These are phyloP conservation scores for Ennomos erosarius DNA, from an alignment of 2,888 invertebrate species.

Conservation along the genomic window DNA sequence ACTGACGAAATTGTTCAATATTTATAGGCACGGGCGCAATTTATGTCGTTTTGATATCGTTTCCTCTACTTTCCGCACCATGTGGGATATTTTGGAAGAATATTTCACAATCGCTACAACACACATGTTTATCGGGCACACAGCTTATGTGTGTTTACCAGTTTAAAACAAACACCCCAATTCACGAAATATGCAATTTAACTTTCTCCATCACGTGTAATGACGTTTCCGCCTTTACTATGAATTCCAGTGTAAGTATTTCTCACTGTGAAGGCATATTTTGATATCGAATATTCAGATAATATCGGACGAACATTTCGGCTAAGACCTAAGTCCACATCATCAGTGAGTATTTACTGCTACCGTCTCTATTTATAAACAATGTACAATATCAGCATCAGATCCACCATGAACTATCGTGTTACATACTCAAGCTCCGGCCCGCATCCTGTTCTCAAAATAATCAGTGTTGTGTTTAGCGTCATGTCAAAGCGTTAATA, in stretches of 20 bases:
- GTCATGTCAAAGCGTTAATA: no score
- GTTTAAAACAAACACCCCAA: constrained; percentile 40
- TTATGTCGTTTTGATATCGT: constrained; percentile 12
- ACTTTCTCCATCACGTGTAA: constrained; percentile 30
- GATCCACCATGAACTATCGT: constrained; percentile 20
- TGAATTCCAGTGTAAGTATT: no score
- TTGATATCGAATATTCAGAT: no score
- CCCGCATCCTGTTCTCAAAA: constrained; percentile 20
- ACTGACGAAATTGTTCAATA: background rate
- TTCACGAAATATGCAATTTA: constrained; percentile 37
- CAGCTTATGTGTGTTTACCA: constrained; percentile 19
- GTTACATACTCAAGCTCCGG: constrained; percentile 3
- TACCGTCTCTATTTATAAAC: background rate
- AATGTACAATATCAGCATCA: background rate
- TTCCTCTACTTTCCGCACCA: constrained; percentile 12
- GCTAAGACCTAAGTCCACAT: no score
- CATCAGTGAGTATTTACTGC: background rate
- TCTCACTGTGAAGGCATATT: no score
- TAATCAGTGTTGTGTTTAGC: constrained; percentile 11
- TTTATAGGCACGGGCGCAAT: background rate
- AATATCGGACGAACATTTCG: no score
- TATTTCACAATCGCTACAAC: constrained; percentile 9
- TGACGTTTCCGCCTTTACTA: constrained; percentile 5
- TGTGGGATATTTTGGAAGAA: constrained; percentile 23
- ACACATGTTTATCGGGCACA: constrained; percentile 24